Percentiles rank a stretch among this genome's conserved stretches.
These are phyloP conservation scores for Semnopithecus entellus DNA, from an alignment of 2,113 vertebrate genomes.

Conservation along the genomic window DNA sequence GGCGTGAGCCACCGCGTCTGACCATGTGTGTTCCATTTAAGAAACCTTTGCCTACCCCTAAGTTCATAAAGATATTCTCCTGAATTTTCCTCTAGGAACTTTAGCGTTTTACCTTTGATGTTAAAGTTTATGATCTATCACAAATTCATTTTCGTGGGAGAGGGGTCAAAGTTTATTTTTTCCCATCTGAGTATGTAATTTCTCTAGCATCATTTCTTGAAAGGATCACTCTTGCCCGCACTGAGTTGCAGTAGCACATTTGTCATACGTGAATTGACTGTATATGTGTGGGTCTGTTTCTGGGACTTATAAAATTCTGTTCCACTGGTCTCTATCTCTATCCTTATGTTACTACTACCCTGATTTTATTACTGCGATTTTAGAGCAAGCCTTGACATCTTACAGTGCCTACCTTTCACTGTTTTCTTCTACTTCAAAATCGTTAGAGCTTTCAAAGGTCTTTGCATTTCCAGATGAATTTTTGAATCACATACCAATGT, in stretches of 20 bases:
- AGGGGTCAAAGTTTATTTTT: background rate
- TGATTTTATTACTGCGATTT: background rate
- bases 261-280: background rate
- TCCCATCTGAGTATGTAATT: background rate
- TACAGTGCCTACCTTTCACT: background rate
- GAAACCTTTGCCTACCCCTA: background rate
- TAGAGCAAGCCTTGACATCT: background rate
- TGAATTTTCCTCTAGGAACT: background rate
- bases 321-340: background rate
- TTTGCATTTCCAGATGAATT: background rate
- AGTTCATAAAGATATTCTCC: background rate
- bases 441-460: background rate
- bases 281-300: background rate
- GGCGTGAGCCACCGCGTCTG: no score
- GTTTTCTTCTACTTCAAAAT: background rate
- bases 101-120: background rate
- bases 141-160: background rate
- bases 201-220: background rate
- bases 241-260: background rate
- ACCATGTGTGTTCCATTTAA: background rate
- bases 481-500: background rate
- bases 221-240: background rate
- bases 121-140: background rate
- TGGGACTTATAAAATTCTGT: background rate
- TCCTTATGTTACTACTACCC: background rate